Evolutionary conservation across 2,888 invertebrate genomes (phyloP).

Genomic region (Spodoptera picta): DNA sequence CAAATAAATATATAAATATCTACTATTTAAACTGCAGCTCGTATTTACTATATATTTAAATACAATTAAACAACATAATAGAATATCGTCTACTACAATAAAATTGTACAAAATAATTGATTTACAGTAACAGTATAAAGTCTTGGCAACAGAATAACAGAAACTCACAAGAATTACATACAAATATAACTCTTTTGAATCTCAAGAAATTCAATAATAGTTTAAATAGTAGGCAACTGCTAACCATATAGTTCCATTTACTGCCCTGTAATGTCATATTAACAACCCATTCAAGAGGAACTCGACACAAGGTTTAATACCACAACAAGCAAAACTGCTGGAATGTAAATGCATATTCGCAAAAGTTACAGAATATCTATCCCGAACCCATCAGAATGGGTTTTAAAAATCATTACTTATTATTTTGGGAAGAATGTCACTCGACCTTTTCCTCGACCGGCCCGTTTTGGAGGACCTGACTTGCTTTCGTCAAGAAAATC

Average conservation of each 20-base stretch:
- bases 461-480: slow-evolving; percentile 36
- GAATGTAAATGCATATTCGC: slow-evolving; percentile 45
- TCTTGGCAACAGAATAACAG: slow-evolving; percentile 3
- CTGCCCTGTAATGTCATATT: not conserved
- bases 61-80: slow-evolving; percentile 6
- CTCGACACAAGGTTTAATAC: slow-evolving; percentile 7
- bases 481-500: slow-evolving; percentile 79
- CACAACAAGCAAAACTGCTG: slow-evolving; percentile 29
- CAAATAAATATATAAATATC: not conserved
- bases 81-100: slow-evolving; percentile 4
- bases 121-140: slow-evolving; percentile 14
- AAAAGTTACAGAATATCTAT: slow-evolving; percentile 4
- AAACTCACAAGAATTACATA: not conserved
- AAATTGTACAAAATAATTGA: slow-evolving; percentile 24
- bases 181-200: not conserved
- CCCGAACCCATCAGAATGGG: not conserved
- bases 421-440: slow-evolving; percentile 22
- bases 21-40: slow-evolving; percentile 11
- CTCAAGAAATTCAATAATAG: not conserved
- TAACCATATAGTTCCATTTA: not conserved
- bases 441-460: slow-evolving; percentile 40
- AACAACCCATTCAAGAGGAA: slow-evolving; percentile 17
- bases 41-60: not conserved
- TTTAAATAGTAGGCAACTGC: slow-evolving; percentile 29
- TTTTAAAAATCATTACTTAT: slow-evolving; percentile 18